Conservation (phyloP, 2,113 vertebrate species). For the Nanorana parkeri region DNA sequence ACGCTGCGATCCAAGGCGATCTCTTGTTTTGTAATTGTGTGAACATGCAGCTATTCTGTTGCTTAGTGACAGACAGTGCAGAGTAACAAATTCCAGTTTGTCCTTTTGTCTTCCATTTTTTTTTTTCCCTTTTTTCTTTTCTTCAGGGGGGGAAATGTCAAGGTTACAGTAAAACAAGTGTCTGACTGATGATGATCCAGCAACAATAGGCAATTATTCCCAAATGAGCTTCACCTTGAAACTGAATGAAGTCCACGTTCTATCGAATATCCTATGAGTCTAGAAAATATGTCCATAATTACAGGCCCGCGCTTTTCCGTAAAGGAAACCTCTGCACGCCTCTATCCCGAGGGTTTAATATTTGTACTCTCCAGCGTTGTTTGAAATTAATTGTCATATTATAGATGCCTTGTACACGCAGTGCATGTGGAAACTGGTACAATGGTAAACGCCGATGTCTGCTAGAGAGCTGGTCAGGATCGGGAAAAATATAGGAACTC, state of each 20-base stretch:
- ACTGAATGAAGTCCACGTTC: conserved; percentile 36
- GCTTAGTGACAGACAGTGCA: conserved; percentile 52
- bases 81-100: conserved; percentile 50
- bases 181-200: conserved; percentile 53
- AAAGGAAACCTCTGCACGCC: background rate
- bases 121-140: background rate
- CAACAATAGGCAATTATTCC: conserved; percentile 58
- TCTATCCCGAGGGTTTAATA: no score
- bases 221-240: conserved; percentile 56
- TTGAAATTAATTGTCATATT: no score
- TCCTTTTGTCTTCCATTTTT: conserved; percentile 44
- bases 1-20: background rate
- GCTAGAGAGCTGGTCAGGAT: no score
- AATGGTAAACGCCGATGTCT: no score
- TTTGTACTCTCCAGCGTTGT: no score
- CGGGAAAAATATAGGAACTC: no score
- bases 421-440: no score
- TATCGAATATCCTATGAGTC: conserved; percentile 18
- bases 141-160: conserved; percentile 51
- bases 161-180: conserved; percentile 58
- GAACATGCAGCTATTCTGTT: conserved; percentile 41
- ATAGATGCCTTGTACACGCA: no score
- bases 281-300: conserved; percentile 16
- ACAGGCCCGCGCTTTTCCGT: background rate
- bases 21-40: conserved; percentile 8